These are phyloP conservation scores for Allochrocebus solatus DNA, from an alignment of 2,797 vertebrate genomes.

Conservation along the genomic window DNA sequence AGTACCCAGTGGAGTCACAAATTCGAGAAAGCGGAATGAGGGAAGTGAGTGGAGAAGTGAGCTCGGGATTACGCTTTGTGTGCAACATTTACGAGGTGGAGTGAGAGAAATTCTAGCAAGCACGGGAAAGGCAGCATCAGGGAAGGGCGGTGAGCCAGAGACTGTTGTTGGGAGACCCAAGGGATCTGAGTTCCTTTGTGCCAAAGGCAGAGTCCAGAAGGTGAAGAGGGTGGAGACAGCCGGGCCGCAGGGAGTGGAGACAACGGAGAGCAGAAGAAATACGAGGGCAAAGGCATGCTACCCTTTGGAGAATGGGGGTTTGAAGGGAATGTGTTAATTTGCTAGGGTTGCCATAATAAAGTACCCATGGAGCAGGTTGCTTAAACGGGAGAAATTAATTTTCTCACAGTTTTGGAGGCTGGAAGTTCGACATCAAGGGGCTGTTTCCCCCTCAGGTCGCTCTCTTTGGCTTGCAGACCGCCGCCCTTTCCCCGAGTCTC, in stretches of 20 bases:
- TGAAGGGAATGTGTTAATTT: too few relatives aligned
- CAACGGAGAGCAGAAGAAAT: not conserved
- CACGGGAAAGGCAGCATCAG: not conserved
- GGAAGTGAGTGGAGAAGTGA: not conserved
- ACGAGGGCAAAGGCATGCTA: not conserved
- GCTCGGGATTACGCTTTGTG: not conserved
- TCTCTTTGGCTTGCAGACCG: not conserved
- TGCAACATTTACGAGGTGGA: not conserved
- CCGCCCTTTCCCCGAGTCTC: not conserved
- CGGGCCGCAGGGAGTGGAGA: not conserved
- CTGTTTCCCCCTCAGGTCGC: not conserved
- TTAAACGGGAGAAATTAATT: not conserved
- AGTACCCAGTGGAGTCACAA: not conserved
- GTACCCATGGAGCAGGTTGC: not conserved
- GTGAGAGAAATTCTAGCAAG: not conserved
- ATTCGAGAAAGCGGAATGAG: not conserved
- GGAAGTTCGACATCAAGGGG: not conserved
- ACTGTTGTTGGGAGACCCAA: not conserved
- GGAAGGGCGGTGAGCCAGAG: not conserved
- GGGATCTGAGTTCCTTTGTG: not conserved
- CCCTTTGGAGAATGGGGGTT: not conserved
- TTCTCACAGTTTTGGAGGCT: not conserved
- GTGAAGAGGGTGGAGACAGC: not conserved
- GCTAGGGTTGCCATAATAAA: not conserved
- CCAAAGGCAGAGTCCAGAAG: not conserved